Conservation (phyloP, 2,797 vertebrate genomes). For the Gymnocypris eckloni region DNA sequence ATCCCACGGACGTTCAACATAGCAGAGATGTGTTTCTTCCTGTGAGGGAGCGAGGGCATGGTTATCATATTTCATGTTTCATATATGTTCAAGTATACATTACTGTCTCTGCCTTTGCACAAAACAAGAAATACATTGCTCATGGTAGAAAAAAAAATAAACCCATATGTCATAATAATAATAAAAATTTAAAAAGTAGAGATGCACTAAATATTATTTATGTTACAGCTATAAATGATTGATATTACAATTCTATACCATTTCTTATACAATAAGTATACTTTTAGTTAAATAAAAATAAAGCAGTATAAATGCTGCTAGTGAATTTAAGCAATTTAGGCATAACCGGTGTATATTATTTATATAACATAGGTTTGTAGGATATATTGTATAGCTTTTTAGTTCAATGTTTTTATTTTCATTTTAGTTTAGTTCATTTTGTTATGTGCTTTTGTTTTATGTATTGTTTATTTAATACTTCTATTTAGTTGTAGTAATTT, state of each 20-base stretch:
- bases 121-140: neutral
- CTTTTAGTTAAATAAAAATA: neutral
- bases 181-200: neutral
- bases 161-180: neutral
- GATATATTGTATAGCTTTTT: neutral
- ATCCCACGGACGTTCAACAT: slow-evolving; percentile 89
- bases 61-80: neutral
- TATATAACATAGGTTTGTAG: neutral
- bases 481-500: neutral
- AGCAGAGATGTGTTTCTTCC: slow-evolving; percentile 87
- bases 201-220: neutral
- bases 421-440: neutral
- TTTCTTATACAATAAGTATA: neutral
- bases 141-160: neutral
- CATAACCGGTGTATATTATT: neutral
- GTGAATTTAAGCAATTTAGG: neutral
- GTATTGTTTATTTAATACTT: neutral
- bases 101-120: neutral
- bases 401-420: neutral
- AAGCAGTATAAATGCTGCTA: neutral
- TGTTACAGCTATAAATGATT: neutral
- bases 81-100: neutral
- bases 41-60: slow-evolving; percentile 61
- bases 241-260: neutral
- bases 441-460: neutral